These are phyloP conservation scores for Bibio marci DNA, from an alignment of 2,888 invertebrate genomes.

Conservation along the genomic window DNA sequence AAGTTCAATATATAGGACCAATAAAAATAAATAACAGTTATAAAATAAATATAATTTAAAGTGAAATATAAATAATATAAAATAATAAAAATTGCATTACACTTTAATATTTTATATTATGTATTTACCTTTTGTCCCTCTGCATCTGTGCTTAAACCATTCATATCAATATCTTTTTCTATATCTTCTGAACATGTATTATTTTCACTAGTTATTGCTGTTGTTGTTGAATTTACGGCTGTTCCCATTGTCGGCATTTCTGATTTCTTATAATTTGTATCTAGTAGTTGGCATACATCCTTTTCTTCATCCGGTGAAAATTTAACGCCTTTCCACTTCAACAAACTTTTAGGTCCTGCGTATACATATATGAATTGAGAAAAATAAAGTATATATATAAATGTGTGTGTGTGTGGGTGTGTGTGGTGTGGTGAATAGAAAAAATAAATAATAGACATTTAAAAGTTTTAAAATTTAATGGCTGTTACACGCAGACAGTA, in stretches of 20 bases:
- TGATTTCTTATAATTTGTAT: background rate
- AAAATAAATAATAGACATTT: too few relatives aligned
- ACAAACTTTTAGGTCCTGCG: slow-evolving; percentile 11
- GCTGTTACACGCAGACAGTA: too few relatives aligned
- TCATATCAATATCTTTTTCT: slow-evolving; percentile 10
- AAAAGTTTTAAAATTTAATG: too few relatives aligned
- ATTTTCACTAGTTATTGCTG: slow-evolving; percentile 8
- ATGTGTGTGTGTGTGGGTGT: too few relatives aligned
- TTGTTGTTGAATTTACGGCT: slow-evolving; percentile 1
- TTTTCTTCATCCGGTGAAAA: slow-evolving; percentile 39
- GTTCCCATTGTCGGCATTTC: slow-evolving; percentile 1
- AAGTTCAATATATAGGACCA: too few relatives aligned
- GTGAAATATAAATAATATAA: too few relatives aligned
- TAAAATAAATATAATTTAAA: too few relatives aligned
- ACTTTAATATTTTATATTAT: background rate
- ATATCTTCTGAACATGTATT: slow-evolving; percentile 8
- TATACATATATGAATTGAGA: too few relatives aligned
- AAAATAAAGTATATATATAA: too few relatives aligned
- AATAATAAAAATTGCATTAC: background rate
- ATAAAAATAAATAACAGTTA: too few relatives aligned
- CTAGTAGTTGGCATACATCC: background rate
- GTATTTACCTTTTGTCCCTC: slow-evolving; percentile 14
- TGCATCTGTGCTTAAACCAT: slow-evolving; percentile 9
- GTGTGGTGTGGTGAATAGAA: too few relatives aligned
- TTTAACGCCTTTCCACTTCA: slow-evolving; percentile 61